A percentile compares a stretch with the other conserved stretches of the same genome.
These are phyloP conservation scores for Aspidiotus rigidus DNA, from an alignment of 2,888 invertebrate species.

Conservation along the genomic window DNA sequence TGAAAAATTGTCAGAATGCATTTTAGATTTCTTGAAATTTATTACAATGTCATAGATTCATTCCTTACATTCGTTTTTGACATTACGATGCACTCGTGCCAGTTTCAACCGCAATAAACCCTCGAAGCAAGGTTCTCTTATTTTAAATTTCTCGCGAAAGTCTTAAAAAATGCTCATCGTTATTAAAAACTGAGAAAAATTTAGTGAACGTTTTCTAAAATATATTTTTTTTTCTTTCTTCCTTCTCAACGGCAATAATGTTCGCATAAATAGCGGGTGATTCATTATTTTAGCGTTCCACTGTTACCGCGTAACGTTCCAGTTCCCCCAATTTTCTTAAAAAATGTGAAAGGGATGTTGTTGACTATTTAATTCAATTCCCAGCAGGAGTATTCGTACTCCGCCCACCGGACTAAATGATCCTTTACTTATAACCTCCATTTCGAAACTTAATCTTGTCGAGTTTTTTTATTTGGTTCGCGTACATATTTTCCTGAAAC, in stretches of 20 bases:
- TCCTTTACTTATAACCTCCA: constrained; percentile 25
- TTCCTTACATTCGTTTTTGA: too few relatives aligned
- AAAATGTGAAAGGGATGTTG: constrained; percentile 27
- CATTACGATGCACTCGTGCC: too few relatives aligned
- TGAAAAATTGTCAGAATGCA: too few relatives aligned
- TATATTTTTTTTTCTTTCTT: not conserved
- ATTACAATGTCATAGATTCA: too few relatives aligned
- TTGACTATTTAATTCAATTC: constrained; percentile 28
- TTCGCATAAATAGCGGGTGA: constrained; percentile 25
- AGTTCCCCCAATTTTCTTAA: constrained; percentile 12
- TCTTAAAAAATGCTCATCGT: too few relatives aligned
- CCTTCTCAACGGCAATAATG: not conserved
- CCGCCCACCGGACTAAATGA: constrained; percentile 24
- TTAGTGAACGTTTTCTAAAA: constrained; percentile 10
- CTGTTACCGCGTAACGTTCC: too few relatives aligned
- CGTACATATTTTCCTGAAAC: too few relatives aligned
- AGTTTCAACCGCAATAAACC: too few relatives aligned
- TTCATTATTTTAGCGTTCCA: constrained; percentile 25
- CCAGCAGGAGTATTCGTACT: constrained; percentile 18
- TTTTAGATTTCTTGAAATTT: too few relatives aligned
- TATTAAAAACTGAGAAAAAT: constrained; percentile 4
- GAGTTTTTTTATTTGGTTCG: constrained; percentile 13
- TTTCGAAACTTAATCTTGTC: constrained; percentile 23
- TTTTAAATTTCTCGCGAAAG: too few relatives aligned
- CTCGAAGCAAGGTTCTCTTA: too few relatives aligned